phyloP scores from a whole-genome alignment of 2,888 invertebrate genomes.

The Pyrocoelia pectoralis region DNA sequence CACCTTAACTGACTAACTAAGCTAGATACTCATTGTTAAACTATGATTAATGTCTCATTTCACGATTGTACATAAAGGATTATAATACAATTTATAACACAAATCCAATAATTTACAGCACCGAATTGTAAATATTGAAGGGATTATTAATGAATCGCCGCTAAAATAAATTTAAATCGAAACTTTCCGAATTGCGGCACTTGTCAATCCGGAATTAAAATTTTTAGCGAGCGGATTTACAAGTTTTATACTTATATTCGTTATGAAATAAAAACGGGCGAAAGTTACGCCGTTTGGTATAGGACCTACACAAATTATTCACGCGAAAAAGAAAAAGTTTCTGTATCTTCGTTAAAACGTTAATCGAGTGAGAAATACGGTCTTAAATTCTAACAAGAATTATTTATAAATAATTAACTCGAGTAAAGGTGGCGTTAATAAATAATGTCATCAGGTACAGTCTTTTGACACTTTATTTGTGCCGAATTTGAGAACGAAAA shows the following conservation, averaged over 20 bases:
- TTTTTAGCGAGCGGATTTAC: neutral
- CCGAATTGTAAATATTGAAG: conserved; percentile 1
- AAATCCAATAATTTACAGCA: conserved; percentile 1
- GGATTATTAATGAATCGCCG: conserved; percentile 1
- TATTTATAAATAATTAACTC: no score
- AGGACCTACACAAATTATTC: no score
- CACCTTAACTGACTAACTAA: no score
- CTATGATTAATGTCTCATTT: neutral
- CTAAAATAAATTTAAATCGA: neutral
- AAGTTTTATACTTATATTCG: neutral
- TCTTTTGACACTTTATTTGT: no score
- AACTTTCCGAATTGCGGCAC: neutral
- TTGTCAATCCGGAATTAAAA: neutral
- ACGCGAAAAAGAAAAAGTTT: no score
- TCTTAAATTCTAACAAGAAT: no score
- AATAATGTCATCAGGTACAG: no score
- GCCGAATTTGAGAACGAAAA: no score
- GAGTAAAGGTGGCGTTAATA: no score
- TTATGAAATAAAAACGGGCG: neutral
- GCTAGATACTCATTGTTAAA: neutral
- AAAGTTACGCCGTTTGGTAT: no score
- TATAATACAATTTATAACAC: neutral
- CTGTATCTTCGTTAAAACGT: no score
- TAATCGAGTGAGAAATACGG: no score
- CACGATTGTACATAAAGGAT: neutral